These are phyloP conservation scores for Cherax destructor DNA, from an alignment of 1,140 invertebrate species.

Conservation along the genomic window DNA sequence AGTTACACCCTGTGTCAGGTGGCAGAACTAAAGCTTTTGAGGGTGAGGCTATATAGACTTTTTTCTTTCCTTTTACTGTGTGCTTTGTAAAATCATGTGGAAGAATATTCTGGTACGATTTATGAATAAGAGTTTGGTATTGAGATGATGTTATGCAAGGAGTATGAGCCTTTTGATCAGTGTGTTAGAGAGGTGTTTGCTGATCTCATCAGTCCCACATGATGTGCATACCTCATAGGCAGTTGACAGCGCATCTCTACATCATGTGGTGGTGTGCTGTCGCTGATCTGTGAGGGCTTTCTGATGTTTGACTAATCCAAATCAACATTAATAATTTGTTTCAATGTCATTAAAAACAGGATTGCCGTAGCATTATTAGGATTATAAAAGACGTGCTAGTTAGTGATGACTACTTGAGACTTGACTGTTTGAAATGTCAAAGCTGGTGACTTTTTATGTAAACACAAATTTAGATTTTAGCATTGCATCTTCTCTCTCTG, in stretches of 20 bases:
- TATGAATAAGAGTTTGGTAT: not conserved
- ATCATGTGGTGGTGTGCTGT: not conserved
- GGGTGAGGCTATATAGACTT: not conserved
- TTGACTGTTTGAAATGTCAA: constrained; percentile 18
- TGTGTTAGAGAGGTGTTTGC: not conserved
- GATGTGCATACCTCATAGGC: not conserved
- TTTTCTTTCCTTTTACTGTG: not conserved
- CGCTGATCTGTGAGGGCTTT: not conserved
- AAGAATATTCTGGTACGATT: not conserved
- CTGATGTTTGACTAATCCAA: not conserved
- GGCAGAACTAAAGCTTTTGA: not conserved
- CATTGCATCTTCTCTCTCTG: constrained; percentile 66
- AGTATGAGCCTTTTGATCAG: not conserved
- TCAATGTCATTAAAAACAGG: not conserved
- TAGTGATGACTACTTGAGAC: constrained; percentile 8
- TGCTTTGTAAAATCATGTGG: not conserved
- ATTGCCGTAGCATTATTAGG: constrained; percentile 16
- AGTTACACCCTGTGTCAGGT: not conserved
- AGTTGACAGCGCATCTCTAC: not conserved
- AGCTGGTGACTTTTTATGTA: constrained; percentile 20
- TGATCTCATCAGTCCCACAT: not conserved
- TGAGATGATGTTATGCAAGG: not conserved
- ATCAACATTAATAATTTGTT: not conserved
- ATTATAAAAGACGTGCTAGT: constrained; percentile 13
- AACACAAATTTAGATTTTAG: constrained; percentile 64